Conservation (phyloP, 2,888 invertebrate species). For the Pogonocherus hispidulus region DNA sequence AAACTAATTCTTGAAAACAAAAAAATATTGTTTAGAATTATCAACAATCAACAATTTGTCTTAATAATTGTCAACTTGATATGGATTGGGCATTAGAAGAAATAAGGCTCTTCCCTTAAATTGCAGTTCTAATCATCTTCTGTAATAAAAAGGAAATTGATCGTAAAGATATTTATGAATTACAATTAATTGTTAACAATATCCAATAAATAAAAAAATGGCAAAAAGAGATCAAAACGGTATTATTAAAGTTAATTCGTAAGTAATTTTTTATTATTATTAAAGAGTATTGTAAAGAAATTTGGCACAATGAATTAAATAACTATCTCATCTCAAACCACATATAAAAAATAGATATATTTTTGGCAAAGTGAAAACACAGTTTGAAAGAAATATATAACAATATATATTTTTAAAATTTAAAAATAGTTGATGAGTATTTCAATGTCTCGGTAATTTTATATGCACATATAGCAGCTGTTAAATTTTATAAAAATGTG, state of each 20-base stretch:
- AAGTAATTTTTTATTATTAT: conserved; percentile 25
- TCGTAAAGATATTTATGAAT: no score
- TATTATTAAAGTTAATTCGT: conserved; percentile 19
- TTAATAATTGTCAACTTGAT: no score
- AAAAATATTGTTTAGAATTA: no score
- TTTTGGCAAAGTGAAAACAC: background rate
- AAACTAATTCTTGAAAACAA: no score
- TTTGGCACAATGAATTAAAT: conserved; percentile 48
- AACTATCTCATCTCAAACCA: conserved; percentile 45
- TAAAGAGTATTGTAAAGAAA: conserved; percentile 48
- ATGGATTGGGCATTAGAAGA: no score
- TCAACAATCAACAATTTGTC: no score
- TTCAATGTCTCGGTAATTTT: background rate
- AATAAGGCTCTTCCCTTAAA: no score
- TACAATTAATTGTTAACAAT: no score
- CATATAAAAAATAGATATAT: conserved; percentile 36
- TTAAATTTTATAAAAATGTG: background rate
- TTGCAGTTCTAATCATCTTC: no score
- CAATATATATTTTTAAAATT: background rate
- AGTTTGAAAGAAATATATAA: background rate
- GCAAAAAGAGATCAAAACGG: conserved; percentile 51
- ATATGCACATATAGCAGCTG: background rate
- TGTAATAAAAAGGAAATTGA: no score
- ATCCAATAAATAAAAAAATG: conserved; percentile 35
- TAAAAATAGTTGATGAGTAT: background rate